Evolutionary conservation across 2,113 vertebrate genomes (phyloP), one percentile per base, ranked within the genome.

Genomic region (Cheilinus undulatus): DNA sequence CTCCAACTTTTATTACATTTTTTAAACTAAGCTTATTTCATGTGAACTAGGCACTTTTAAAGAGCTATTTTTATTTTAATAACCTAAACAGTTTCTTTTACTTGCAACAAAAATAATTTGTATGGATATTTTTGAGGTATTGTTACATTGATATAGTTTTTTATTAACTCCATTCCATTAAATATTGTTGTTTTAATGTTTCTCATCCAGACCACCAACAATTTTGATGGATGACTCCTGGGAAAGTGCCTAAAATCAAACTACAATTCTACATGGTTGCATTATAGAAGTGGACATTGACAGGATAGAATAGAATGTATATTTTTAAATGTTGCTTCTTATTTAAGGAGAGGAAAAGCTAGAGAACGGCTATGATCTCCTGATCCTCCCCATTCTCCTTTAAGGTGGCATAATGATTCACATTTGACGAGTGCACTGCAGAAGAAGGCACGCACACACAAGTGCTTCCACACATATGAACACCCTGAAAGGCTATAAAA

Each of bases 401-500:
- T 73, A 83, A 76, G 14, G 38, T 69, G 64, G 42, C 61, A 50
- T 56, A 73, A 83, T 77, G 74, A 79, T 54, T 86, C 73, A 90
- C 59, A 83, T 73, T 80, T 76, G 78, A 84, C 75, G 78, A 69
- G 80, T 51, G 43, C 54, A 40, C 24, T 52, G 43, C 46, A 60
- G 17, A 78, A 48, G 50, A 69, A 52, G 27, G 27, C 45, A 58
- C 17, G 17, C 24, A 52, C 20, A 7, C 26, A 60, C 42, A 54
- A 32, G 12, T 7, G 63, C 45, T 40, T 45, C 34, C 56, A 49
- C 43, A 19, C 11, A 49, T 64, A 66, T 65, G 60, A 58, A 56
- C 56, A 50, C 53, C 48, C 75, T 85, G 70, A 85, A 88, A 88
- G 68, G 76, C 66, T 75, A 73, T 91, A 90, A 92, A 91, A 84